These are phyloP conservation scores for Popillia japonica DNA, from an alignment of 1,140 invertebrate genomes.

Conservation along the genomic window DNA sequence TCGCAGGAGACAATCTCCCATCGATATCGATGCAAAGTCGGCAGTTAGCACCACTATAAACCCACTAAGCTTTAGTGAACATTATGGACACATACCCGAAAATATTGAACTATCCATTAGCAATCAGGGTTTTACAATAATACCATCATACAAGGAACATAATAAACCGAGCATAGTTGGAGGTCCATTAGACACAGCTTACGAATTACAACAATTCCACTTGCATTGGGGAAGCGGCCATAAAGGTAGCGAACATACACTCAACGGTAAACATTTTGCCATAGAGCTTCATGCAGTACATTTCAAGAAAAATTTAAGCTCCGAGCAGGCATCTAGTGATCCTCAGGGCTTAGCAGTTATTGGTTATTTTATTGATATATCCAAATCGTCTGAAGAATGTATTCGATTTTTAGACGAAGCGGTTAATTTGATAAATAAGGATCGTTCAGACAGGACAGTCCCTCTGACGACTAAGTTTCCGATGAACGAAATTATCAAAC, in stretches of 20 bases:
- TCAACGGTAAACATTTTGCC: neutral
- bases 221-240: neutral
- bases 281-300: neutral
- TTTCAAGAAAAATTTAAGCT: neutral
- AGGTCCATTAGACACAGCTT: neutral
- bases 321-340: neutral
- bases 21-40: neutral
- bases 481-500: neutral
- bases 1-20: neutral
- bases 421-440: neutral
- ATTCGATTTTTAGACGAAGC: neutral
- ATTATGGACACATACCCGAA: neutral
- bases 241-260: neutral
- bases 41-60: neutral
- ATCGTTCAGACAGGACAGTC: neutral
- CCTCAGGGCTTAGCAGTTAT: neutral
- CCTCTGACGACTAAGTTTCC: neutral
- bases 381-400: neutral
- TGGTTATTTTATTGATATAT: neutral
- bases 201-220: neutral
- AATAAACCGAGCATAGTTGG: neutral
- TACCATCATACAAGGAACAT: neutral
- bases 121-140: no score
- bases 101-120: no score
- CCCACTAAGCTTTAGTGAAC: neutral